Percentiles rank a stretch among this genome's conserved stretches.
Conservation (phyloP, 2,113 vertebrate species). For the Paramormyrops kingsleyae region DNA sequence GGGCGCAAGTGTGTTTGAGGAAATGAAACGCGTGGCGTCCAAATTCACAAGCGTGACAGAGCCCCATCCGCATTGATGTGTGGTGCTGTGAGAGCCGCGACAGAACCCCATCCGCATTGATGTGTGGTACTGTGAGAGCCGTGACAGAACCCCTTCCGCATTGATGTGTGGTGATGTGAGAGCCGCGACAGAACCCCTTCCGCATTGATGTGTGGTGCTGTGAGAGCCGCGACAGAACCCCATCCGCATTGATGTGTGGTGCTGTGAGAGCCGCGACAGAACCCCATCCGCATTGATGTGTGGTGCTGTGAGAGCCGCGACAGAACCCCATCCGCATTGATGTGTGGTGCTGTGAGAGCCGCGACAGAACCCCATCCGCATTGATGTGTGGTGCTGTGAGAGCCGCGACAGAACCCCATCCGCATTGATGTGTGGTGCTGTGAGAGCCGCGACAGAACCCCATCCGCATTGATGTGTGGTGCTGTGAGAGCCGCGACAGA, state of each 20-base stretch:
- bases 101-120: no score
- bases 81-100: background rate
- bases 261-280: background rate
- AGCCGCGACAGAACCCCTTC: no score
- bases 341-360: background rate
- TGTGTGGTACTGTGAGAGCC: background rate
- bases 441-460: no score
- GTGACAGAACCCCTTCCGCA: no score
- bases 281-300: background rate
- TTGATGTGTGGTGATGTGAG: background rate
- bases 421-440: background rate
- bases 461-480: background rate
- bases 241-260: background rate
- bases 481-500: background rate
- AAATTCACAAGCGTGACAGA: background rate
- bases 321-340: no score
- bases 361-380: no score
- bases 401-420: no score
- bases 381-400: background rate
- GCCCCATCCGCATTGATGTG: background rate
- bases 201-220: background rate
- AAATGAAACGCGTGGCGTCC: background rate
- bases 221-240: no score
- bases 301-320: background rate
- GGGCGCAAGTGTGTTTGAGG: background rate